Conservation (phyloP, 2,888 invertebrate genomes). For the Andrena bicolor region DNA sequence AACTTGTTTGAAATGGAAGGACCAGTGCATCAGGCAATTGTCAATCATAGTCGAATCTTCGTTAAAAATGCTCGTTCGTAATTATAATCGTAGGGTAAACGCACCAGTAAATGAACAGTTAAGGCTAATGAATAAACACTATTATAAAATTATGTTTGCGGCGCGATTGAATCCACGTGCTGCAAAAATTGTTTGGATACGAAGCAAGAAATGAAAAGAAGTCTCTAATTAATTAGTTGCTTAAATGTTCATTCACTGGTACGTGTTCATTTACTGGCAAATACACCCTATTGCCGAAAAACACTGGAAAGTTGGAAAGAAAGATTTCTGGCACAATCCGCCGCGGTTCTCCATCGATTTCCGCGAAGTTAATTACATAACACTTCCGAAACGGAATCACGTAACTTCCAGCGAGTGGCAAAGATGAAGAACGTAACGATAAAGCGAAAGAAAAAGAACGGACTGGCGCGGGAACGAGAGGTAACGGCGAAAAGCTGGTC, state of each 20-base stretch:
- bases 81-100: not conserved
- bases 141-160: no score
- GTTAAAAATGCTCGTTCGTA: slow-evolving; percentile 11
- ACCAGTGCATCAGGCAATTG: no score
- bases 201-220: no score
- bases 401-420: not conserved
- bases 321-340: slow-evolving; percentile 4
- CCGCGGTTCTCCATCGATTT: slow-evolving; percentile 16
- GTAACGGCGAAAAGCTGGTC: slow-evolving; percentile 46
- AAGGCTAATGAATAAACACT: no score
- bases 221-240: no score
- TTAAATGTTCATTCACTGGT: no score
- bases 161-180: no score
- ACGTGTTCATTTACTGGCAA: no score
- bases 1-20: no score
- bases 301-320: not conserved
- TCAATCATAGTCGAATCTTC: not conserved
- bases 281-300: not conserved
- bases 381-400: slow-evolving; percentile 3
- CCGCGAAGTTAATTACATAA: slow-evolving; percentile 21
- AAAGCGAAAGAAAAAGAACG: not conserved
- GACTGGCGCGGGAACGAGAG: slow-evolving; percentile 11
- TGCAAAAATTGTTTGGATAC: no score
- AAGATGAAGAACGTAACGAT: not conserved
- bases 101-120: no score